Base-by-base conservation (phyloP, 1,140 invertebrate species). In the Aricia agestis region DNA sequence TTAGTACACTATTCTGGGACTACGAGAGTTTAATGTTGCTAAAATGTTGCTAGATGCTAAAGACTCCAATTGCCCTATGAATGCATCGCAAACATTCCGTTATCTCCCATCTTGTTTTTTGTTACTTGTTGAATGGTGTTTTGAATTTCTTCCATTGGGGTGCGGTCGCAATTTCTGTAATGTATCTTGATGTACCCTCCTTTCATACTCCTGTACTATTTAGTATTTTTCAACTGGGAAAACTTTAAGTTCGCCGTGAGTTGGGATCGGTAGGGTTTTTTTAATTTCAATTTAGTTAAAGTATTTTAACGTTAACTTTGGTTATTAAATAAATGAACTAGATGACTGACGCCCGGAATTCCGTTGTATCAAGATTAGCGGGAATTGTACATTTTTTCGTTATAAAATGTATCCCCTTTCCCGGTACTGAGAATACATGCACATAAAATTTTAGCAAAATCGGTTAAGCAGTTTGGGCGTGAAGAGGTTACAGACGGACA, bases 91-190 rank as follows among this genome's bases (percentile, higher is more conserved):
- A 52, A 52, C 45, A 52, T 52, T 52, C 9, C 45, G 45, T 52
- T 52, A 52, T 52, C 45, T 52, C 45, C 10, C 45, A 52, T 52
- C 45, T 52, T 52, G 45, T 9, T 15, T 52, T 52, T 52, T 52
- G 45, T 52, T 52, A 52, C 45, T 11, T 13, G 45, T 52, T 52
- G 45, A 52, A 52, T 52, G 45, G 45, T 52, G 45, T 52, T 52
- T 52, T 52, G 45, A 52, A 52, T 52, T 52, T 52, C 45, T 52
- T 9, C 45, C 45, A 52, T 52, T 52, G 45, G 45, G 6, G 45
- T 52, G 45, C 45, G 45, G 45, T 52, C 45, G 45, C 45, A 52
- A 52, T 52, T 52, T 52, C 45, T 52, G 45, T 52, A 52, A 52
- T 52, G 45, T 52, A 52, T 52, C 45, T 52, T 52, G 45, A 52